phyloP scores from a whole-genome alignment of 2,113 vertebrate genomes.

The Chunga burmeisteri region DNA sequence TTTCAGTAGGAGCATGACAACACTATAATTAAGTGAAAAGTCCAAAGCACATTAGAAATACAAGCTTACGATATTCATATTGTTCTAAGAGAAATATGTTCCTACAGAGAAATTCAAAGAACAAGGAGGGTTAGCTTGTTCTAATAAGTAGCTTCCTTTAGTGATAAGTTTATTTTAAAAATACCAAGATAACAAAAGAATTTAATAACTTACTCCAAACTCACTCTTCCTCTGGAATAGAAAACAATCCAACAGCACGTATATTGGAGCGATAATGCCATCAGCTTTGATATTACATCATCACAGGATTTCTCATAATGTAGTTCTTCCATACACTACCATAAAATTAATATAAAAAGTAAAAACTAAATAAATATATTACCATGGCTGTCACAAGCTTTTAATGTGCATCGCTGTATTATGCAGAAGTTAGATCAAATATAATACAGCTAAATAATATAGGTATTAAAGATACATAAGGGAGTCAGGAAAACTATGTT shows the following conservation, averaged over 20 bases:
- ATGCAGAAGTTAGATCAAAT: neutral
- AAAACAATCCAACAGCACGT: slow-evolving; percentile 88
- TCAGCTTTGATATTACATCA: slow-evolving; percentile 79
- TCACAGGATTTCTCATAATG: slow-evolving; percentile 78
- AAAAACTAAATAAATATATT: neutral
- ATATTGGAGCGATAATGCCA: slow-evolving; percentile 89
- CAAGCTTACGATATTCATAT: neutral
- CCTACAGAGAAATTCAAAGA: neutral
- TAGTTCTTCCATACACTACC: slow-evolving; percentile 82
- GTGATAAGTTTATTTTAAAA: neutral
- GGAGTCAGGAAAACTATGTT: neutral
- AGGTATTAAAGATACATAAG: neutral
- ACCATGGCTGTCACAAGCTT: neutral
- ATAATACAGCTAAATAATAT: neutral
- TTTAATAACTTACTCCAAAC: slow-evolving; percentile 72
- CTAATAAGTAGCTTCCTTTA: neutral
- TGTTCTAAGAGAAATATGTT: neutral
- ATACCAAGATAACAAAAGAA: neutral
- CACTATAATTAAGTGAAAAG: neutral
- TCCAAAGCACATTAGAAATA: neutral
- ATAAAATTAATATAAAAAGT: slow-evolving; percentile 20
- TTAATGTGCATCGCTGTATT: neutral
- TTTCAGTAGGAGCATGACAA: neutral
- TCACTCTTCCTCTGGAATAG: slow-evolving; percentile 72
- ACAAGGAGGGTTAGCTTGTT: neutral